A percentile compares a stretch with the other conserved stretches of the same genome.
These are phyloP conservation scores for Margaritifera margaritifera DNA, from an alignment of 2,888 invertebrate species.

Conservation along the genomic window DNA sequence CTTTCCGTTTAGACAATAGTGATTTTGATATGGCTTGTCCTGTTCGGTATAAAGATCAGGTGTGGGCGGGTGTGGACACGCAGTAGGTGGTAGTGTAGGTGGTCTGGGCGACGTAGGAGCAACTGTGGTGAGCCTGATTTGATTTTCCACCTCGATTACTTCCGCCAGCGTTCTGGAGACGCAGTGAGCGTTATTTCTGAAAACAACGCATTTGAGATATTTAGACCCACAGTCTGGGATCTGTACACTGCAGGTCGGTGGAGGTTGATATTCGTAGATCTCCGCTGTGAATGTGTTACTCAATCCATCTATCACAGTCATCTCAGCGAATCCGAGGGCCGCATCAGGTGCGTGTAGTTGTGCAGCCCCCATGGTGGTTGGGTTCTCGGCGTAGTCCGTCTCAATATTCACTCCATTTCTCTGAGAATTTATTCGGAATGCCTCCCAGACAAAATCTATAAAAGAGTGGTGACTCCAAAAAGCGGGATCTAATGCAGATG, in stretches of 20 bases:
- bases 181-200: conserved; percentile 19
- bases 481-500: conserved; percentile 52
- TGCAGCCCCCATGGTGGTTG: conserved; percentile 32
- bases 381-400: conserved; percentile 36
- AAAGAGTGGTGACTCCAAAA: conserved; percentile 56
- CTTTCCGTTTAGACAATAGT: conserved; percentile 54
- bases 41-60: neutral
- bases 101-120: too few relatives aligned
- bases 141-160: conserved; percentile 25
- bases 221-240: conserved; percentile 47
- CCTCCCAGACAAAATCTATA: conserved; percentile 55
- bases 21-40: conserved; percentile 51
- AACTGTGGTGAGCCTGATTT: conserved; percentile 7
- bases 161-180: conserved; percentile 34
- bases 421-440: conserved; percentile 44
- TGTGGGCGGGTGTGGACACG: too few relatives aligned
- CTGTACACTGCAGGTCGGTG: conserved; percentile 44
- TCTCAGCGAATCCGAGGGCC: conserved; percentile 46
- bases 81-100: too few relatives aligned
- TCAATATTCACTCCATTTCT: conserved; percentile 13
- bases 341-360: conserved; percentile 43
- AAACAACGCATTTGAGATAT: conserved; percentile 42
- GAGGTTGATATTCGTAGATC: conserved; percentile 45
- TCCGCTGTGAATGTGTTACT: conserved; percentile 35
- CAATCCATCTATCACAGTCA: conserved; percentile 47